Conservation (phyloP, 2,113 vertebrate genomes). For the Oreochromis spilurus region DNA sequence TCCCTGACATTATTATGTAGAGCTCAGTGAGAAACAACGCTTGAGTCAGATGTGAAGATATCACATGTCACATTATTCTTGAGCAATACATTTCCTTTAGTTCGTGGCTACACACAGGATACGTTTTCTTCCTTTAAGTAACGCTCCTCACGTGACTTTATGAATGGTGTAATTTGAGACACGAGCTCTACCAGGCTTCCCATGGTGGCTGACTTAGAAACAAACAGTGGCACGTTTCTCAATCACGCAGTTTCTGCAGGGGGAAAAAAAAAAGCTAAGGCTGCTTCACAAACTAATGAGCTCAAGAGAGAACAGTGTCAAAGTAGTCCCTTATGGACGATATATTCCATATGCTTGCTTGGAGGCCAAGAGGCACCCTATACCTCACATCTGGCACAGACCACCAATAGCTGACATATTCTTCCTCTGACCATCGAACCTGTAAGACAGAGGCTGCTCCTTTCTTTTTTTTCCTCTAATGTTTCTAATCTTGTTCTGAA, state of each 20-base stretch:
- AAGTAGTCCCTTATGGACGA: conserved; percentile 38
- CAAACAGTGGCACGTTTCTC: conserved; percentile 8
- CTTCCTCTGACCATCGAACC: conserved; percentile 27
- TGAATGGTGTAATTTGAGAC: neutral
- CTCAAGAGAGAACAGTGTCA: conserved; percentile 26
- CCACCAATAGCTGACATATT: conserved; percentile 59
- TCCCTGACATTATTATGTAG: conserved; percentile 1
- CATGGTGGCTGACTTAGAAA: conserved; percentile 29
- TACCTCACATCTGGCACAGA: conserved; percentile 61
- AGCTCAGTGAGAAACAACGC: neutral
- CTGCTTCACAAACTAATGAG: conserved; percentile 22
- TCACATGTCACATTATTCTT: neutral
- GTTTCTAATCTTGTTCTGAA: neutral
- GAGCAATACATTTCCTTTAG: neutral
- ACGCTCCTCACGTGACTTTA: neutral
- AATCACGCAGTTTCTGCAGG: conserved; percentile 2
- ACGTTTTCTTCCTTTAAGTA: neutral
- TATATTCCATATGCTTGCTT: conserved; percentile 63
- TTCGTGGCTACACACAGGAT: neutral
- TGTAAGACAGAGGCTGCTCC: neutral
- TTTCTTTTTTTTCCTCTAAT: neutral
- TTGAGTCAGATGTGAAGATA: neutral
- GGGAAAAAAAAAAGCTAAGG: neutral
- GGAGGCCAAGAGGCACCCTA: conserved; percentile 37
- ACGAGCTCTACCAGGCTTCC: neutral